phyloP scores from a whole-genome alignment of 2,888 invertebrate genomes.

The Maniola hyperantus region DNA sequence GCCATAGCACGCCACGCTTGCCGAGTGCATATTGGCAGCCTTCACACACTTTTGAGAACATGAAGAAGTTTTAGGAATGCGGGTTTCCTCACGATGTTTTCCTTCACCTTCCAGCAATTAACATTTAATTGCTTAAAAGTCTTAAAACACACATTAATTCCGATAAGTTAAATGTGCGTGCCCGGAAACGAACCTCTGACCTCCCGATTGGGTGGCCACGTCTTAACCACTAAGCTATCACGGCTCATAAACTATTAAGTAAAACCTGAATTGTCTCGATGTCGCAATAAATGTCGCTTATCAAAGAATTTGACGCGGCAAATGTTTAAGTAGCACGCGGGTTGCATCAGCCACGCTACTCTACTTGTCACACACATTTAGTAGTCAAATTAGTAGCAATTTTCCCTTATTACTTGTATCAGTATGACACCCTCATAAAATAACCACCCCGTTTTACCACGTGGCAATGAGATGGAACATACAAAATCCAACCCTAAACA shows the following conservation, averaged over 20 bases:
- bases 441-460: conserved; percentile 1
- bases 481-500: background rate
- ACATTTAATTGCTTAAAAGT: too few relatives aligned
- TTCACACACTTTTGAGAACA: too few relatives aligned
- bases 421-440: conserved; percentile 12
- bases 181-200: too few relatives aligned
- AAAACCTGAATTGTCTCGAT: conserved; percentile 7
- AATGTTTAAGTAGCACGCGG: conserved; percentile 39
- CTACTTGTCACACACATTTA: conserved; percentile 11
- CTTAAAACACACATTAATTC: too few relatives aligned
- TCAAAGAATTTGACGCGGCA: conserved; percentile 20
- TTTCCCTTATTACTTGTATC: conserved; percentile 3
- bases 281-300: conserved; percentile 21
- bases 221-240: too few relatives aligned
- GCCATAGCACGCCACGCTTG: too few relatives aligned
- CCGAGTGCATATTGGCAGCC: too few relatives aligned
- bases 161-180: too few relatives aligned
- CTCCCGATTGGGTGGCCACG: too few relatives aligned
- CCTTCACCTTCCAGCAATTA: too few relatives aligned
- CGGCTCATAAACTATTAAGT: background rate
- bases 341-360: conserved; percentile 42
- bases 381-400: conserved; percentile 22
- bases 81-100: too few relatives aligned
- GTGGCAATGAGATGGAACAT: background rate
- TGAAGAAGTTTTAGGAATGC: too few relatives aligned